Base-by-base conservation (phyloP, 2,113 vertebrate genomes). In the Cyphomyrus plagiostoma region DNA sequence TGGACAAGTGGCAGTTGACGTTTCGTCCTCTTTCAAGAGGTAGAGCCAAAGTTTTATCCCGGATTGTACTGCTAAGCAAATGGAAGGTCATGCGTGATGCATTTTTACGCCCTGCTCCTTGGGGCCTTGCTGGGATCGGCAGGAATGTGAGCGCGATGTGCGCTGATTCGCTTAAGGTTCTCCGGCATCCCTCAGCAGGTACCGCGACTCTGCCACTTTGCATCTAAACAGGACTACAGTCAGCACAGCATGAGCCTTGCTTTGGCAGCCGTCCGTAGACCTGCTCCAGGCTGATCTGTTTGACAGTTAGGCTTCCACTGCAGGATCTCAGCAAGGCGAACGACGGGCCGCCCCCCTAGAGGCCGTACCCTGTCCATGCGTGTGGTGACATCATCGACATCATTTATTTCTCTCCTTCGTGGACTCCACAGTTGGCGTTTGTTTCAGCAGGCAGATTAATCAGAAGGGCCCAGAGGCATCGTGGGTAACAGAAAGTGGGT, bases 401-500 rank as follows among this genome's bases (percentile, higher is more conserved):
- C 30, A 93, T 94, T 92, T 93, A 90, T 91, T 93, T 93, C 90
- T 91, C 74, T 89, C 93, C 92, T 92, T 93, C 90, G 26, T 90
- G 93, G 93, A 94, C 92, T 94, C 94, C 93, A 94, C 94, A 93
- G 92, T 94, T 91, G 90, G 89, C 90, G 87, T 92, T 93, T 93
- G 50, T 92, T 93, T 89, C 89, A 89, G 50, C 86, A 86, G 83
- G 92, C 93, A 93, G 95, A 95, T 94, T 94, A 92, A 94, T 95
- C 92, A 94, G 92, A 90, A 91, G 90, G 91, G 85, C 89, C 62
- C 85, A 91, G 88, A 88, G 92, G 83, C 84, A 21, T 89, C 70
- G 35, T 86, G 90, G 58, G 42, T 86, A 86, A 50, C 74, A 82
- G 46, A 50, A 52, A 80, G 74, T 80, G 74, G 74, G 74, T 80